Evolutionary conservation across 2,113 vertebrate species (phyloP), one percentile per base, ranked within the genome.

Genomic region (Ovibos moschatus): DNA sequence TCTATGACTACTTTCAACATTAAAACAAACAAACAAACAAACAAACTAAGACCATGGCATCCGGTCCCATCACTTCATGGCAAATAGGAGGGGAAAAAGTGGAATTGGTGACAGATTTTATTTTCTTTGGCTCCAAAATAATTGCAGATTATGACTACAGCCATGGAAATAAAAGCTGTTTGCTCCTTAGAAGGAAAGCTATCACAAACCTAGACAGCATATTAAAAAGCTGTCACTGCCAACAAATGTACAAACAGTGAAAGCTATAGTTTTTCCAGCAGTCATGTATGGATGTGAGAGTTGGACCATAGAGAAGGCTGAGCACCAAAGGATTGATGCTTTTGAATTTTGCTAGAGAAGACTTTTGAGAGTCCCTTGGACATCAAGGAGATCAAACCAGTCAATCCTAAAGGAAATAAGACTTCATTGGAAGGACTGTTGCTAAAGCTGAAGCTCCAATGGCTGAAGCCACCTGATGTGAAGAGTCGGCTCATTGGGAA

Each of bases 21-120:
- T 6, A 23, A 71, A 71, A 40, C 7, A 45, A 43, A 43, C n/a
- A n/a, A n/a, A n/a, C n/a, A n/a, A n/a, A n/a, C n/a, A 43, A 45
- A 40, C 36, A 71, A 71, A 17, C 67, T 43, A 76, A 43, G 36
- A 14, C 23, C 36, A 76, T 4, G 36, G 23, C 36, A 43, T 43
- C 36, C 0, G 0, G 12, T 27, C 19, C 10, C 5, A 43, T 43
- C 36, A 76, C 12, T 76, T 43, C 71, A 76, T 6, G 36, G 12
- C 23, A 76, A 43, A 76, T 43, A 76, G 71, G 36, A 67, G 62
- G 71, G 36, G 36, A 14, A 43, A 76, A 76, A 76, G 11, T 27
- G 71, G 12, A 76, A 76, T 1, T 3, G 2, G 71, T 43, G 36
- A 43, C 12, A 76, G 40, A 76, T 43, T 76, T 43, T 43, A 76